phyloP scores from a whole-genome alignment of 1,140 invertebrate genomes.

The Cotesia vestalis region DNA sequence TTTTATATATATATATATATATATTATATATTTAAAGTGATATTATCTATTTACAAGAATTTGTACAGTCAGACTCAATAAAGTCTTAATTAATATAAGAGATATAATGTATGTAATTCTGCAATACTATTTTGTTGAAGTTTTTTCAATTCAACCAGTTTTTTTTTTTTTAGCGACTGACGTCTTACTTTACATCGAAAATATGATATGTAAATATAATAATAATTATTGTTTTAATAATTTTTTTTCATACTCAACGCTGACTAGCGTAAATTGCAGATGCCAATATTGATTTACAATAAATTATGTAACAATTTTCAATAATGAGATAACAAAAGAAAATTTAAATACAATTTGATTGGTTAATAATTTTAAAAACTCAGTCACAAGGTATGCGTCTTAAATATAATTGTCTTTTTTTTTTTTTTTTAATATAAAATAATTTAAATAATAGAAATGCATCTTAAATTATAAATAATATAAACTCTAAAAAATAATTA shows the following conservation, averaged over 20 bases:
- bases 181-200: not conserved
- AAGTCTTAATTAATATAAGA: not conserved
- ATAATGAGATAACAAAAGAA: no score
- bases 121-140: not conserved
- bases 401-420: not conserved
- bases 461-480: conserved; percentile 14
- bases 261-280: conserved; percentile 10
- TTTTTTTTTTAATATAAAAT: no score
- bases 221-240: not conserved
- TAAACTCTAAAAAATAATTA: not conserved
- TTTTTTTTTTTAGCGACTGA: not conserved
- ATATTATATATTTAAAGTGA: conserved; percentile 12
- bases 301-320: no score
- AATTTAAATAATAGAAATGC: conserved; percentile 2
- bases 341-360: no score
- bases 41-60: not conserved
- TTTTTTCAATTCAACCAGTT: not conserved
- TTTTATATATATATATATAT: conserved; percentile 16
- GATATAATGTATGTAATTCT: not conserved
- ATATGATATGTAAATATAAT: not conserved
- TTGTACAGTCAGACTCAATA: conserved; percentile 7
- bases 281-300: not conserved
- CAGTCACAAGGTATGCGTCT: not conserved
- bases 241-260: not conserved
- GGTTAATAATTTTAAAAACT: no score